Conservation (phyloP, 2,113 vertebrate genomes). For the Aegithalos caudatus region DNA sequence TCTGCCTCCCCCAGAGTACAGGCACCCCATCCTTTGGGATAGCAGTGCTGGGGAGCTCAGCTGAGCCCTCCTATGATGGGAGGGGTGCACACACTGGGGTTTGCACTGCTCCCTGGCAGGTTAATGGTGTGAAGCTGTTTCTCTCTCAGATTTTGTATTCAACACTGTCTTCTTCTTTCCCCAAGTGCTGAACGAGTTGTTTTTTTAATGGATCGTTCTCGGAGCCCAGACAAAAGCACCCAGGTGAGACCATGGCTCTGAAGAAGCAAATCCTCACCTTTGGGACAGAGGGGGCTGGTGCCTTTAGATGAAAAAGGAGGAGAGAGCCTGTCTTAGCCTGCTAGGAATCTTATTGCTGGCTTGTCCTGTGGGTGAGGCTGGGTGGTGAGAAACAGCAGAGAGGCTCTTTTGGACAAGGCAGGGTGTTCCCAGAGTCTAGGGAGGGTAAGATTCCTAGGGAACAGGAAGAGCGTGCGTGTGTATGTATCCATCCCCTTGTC, state of each 20-base stretch:
- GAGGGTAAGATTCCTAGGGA: background rate
- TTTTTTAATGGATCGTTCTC: slow-evolving; percentile 65
- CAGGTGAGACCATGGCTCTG: slow-evolving; percentile 44
- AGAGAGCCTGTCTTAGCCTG: background rate
- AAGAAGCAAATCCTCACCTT: background rate
- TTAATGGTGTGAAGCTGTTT: background rate
- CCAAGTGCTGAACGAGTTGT: slow-evolving; percentile 61
- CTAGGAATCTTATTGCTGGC: background rate
- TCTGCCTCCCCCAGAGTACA: background rate
- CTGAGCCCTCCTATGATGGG: background rate
- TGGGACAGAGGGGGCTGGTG: background rate
- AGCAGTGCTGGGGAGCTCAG: background rate
- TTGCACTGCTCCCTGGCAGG: background rate
- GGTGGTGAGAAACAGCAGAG: background rate
- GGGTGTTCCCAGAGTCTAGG: background rate
- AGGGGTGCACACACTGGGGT: background rate
- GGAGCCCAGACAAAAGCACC: slow-evolving; percentile 27
- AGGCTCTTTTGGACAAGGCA: background rate
- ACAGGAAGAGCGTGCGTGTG: background rate
- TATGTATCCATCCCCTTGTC: accelerated
- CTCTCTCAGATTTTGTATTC: background rate
- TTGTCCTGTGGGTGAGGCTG: background rate
- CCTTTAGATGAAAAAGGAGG: background rate
- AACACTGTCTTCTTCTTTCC: background rate
- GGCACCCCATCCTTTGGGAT: background rate